Evolutionary conservation across 2,888 invertebrate genomes (phyloP).

Genomic region (Diarsia dahlii): DNA sequence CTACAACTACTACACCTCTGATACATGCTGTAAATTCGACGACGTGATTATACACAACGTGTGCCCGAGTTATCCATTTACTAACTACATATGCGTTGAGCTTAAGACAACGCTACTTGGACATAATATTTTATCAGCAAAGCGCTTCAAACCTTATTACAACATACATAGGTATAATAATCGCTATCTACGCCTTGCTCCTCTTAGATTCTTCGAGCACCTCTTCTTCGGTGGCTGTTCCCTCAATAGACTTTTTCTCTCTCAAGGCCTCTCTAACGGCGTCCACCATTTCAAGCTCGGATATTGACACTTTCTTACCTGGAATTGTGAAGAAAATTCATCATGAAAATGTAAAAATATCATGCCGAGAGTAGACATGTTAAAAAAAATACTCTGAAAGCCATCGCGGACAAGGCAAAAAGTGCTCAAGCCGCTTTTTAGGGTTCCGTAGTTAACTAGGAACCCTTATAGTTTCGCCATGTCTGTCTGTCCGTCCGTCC

Average conservation of each 20-base stretch:
- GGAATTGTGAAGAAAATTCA: conserved; percentile 67
- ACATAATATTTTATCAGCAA: conserved; percentile 38
- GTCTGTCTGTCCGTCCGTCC: no score
- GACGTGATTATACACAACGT: background rate
- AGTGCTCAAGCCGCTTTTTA: background rate
- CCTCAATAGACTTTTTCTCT: conserved; percentile 84
- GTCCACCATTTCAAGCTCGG: conserved; percentile 91
- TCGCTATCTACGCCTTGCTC: conserved; percentile 81
- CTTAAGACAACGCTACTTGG: background rate
- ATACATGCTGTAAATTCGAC: background rate
- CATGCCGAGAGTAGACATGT: background rate
- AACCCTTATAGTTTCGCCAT: no score
- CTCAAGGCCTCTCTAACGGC: conserved; percentile 91
- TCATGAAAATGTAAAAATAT: background rate
- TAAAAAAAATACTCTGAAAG: background rate
- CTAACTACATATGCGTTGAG: background rate
- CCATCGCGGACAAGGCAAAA: background rate
- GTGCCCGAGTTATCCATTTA: background rate
- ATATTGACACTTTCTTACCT: conserved; percentile 92
- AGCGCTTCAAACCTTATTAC: conserved; percentile 41
- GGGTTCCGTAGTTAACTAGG: no score
- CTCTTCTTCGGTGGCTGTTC: conserved; percentile 76
- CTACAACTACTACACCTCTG: background rate
- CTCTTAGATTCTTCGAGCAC: conserved; percentile 84
- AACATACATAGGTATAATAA: conserved; percentile 29